A percentile compares a stretch with the other conserved stretches of the same genome.
These are phyloP conservation scores for Harpagoxenus sublaevis DNA, from an alignment of 2,888 invertebrate species.

Conservation along the genomic window DNA sequence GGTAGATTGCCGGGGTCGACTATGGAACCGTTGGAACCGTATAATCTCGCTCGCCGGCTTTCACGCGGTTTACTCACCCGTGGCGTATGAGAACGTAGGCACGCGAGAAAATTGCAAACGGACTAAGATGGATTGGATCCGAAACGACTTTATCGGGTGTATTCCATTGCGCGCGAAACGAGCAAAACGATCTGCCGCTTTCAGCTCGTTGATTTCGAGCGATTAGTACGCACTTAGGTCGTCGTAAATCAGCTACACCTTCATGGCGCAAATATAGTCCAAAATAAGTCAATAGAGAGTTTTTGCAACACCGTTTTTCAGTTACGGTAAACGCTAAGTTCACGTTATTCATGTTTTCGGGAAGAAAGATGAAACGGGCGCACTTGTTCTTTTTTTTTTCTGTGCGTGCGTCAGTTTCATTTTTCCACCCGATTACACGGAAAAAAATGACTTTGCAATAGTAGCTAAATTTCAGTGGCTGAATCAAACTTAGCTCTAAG, in stretches of 20 bases:
- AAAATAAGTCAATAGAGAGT: neutral
- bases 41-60: slow-evolving; percentile 42
- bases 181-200: slow-evolving; percentile 35
- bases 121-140: slow-evolving; percentile 77
- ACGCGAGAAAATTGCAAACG: slow-evolving; percentile 72
- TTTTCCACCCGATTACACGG: no score
- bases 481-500: no score
- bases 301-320: no score
- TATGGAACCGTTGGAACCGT: slow-evolving; percentile 18
- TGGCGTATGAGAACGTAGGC: slow-evolving; percentile 54
- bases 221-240: slow-evolving; percentile 18
- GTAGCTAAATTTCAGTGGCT: no score
- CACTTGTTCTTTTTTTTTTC: no score
- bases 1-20: slow-evolving; percentile 9
- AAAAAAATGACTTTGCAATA: no score
- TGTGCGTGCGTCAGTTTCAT: no score
- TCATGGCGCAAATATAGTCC: neutral
- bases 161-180: slow-evolving; percentile 57
- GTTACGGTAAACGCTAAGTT: no score
- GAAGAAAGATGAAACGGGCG: no score
- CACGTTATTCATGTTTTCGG: no score
- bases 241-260: neutral
- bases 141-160: slow-evolving; percentile 77
- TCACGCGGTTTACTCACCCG: slow-evolving; percentile 50
- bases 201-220: neutral